phyloP scores from a whole-genome alignment of 2,113 vertebrate genomes.

The Nycticebus coucang region DNA sequence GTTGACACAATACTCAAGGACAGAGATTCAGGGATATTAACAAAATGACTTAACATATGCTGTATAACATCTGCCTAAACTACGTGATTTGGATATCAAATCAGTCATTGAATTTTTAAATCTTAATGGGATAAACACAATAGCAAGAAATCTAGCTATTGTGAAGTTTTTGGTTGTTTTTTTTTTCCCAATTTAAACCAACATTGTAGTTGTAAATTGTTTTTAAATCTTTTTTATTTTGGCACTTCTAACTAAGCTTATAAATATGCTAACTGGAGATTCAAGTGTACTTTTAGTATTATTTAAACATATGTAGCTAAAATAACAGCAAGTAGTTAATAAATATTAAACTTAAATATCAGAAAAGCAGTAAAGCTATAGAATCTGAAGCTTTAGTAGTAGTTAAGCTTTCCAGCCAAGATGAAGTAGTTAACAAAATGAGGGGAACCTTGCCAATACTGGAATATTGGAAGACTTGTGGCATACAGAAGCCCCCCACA shows the following conservation, averaged over 20 bases:
- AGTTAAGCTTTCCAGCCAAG: neutral
- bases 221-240: neutral
- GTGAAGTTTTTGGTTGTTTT: no score
- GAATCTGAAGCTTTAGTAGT: neutral
- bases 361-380: neutral
- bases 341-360: slow-evolving; percentile 28
- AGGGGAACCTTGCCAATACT: neutral
- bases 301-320: slow-evolving; percentile 40
- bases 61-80: neutral
- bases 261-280: slow-evolving; percentile 42
- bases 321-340: slow-evolving; percentile 30
- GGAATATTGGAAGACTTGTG: neutral
- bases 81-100: neutral
- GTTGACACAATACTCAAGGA: neutral
- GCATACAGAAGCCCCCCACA: neutral
- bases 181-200: neutral
- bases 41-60: slow-evolving; percentile 1
- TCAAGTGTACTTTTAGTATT: neutral
- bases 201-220: slow-evolving; percentile 3
- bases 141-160: neutral
- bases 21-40: neutral
- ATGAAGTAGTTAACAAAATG: slow-evolving; percentile 13
- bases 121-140: neutral
- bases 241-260: slow-evolving; percentile 21
- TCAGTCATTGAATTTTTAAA: neutral